A percentile compares a stretch with the other conserved stretches of the same genome.
Conservation (phyloP, 2,113 vertebrate genomes). For the Emydura subglobosa region DNA sequence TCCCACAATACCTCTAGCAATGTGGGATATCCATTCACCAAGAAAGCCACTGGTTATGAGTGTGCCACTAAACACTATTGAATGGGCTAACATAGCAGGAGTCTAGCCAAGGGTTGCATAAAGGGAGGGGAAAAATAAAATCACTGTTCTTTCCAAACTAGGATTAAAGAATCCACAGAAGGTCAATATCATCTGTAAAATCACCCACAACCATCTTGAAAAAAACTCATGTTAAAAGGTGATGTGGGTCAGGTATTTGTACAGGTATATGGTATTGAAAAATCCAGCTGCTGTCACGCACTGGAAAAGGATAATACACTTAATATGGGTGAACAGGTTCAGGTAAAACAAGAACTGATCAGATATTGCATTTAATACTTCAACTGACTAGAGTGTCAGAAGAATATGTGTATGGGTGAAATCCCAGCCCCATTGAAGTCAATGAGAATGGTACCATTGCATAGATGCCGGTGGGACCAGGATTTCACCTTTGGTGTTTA, state of each 20-base stretch:
- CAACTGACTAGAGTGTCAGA: neutral
- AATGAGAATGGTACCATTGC: neutral
- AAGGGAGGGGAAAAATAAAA: neutral
- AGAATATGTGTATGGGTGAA: neutral
- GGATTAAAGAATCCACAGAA: neutral
- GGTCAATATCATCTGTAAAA: neutral
- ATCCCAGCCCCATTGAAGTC: neutral
- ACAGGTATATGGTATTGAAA: neutral
- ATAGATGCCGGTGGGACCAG: neutral
- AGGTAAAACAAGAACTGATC: neutral
- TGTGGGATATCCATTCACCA: constrained; percentile 30
- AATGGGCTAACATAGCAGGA: neutral
- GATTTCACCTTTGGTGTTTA: neutral
- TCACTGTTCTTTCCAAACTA: neutral
- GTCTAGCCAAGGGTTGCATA: constrained; percentile 32
- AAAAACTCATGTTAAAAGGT: neutral
- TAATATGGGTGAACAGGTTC: neutral
- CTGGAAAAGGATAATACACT: neutral
- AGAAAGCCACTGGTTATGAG: constrained; percentile 48
- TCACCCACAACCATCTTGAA: neutral
- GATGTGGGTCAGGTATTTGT: neutral
- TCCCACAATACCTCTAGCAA: neutral
- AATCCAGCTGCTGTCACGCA: neutral
- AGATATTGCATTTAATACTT: neutral
- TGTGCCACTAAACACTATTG: constrained; percentile 44